Base-by-base conservation (phyloP, 2,888 invertebrate species). In the Charanyca ferruginea region DNA sequence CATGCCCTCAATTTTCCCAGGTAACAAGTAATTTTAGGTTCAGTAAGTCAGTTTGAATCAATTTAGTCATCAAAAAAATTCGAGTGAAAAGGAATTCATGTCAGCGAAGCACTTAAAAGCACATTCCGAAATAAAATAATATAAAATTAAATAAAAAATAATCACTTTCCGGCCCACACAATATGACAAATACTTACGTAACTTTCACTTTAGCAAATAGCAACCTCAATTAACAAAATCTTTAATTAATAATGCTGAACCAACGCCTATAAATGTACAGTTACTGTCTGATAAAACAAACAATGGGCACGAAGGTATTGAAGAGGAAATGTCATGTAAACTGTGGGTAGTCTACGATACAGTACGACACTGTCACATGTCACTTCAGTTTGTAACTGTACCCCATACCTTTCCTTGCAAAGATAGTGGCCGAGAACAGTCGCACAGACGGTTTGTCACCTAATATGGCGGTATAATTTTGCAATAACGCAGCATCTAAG, bases 401-500 rank as follows among this genome's bases (percentile, higher is more conserved):
- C 68, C 59, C 28, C 68, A 84, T 81, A 79, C 73, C 80, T 76
- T 82, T 65, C 77, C 79, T 69, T 80, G 69, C 73, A 81, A 57
- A 62, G 63, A 71, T 71, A 77, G 71, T 72, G 32, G 68, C 59
- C 45, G 64, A 60, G 62, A 55, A 67, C 73, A 69, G 67, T 74
- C 66, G 63, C 68, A 80, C 74, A 66, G 79, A 75, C 48, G 58
- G 54, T 47, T 76, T 70, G 73, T 59, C 64, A 61, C 85, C 81
- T 69, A 79, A 77, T 81, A 85, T 65, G 79, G 83, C 57, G 61
- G 73, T 73, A 83, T 86, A 85, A 86, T 85, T 83, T 77, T 67
- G 83, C 86, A 87, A 82, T 83, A 87, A 86, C 83, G 77, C 78
- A 72, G 51, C 79, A 57, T 73, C 77, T 57, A 70, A 85, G 83